These are phyloP conservation scores for Enteromius mattozi DNA, from an alignment of 2,797 vertebrate genomes.

Conservation along the genomic window DNA sequence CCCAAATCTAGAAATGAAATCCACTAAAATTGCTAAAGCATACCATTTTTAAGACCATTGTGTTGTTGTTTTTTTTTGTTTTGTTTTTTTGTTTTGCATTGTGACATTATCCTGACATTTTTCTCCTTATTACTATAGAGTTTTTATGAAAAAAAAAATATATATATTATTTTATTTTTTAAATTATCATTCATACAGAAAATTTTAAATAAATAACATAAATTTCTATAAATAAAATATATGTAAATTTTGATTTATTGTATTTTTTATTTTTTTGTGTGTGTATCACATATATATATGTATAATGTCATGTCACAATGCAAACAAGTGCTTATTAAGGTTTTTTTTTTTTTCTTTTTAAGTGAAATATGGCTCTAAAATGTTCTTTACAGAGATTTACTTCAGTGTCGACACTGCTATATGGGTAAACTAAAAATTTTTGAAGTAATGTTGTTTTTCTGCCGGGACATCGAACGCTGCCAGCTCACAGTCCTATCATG, in stretches of 20 bases:
- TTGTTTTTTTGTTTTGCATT: too few species aligned
- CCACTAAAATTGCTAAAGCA: neutral
- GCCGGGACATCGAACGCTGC: neutral
- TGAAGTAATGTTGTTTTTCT: neutral
- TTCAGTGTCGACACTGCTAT: neutral
- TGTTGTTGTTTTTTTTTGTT: too few species aligned
- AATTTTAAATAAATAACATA: too few species aligned
- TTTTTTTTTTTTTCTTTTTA: neutral
- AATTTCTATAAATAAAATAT: too few species aligned
- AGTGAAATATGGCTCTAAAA: neutral
- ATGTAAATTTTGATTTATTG: too few species aligned
- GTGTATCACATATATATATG: too few species aligned
- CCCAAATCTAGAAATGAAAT: neutral
- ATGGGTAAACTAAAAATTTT: neutral
- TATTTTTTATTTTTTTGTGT: too few species aligned
- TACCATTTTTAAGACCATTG: neutral
- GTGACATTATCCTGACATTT: neutral
- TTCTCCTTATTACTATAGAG: neutral
- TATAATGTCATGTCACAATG: neutral
- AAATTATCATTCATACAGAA: too few species aligned
- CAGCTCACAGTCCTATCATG: neutral
- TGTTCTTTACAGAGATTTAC: neutral
- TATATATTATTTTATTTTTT: too few species aligned
- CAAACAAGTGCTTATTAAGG: neutral
- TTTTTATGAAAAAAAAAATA: neutral